These are phyloP conservation scores for Gryon sp. DNA, from an alignment of 1,140 invertebrate genomes.

Conservation along the genomic window DNA sequence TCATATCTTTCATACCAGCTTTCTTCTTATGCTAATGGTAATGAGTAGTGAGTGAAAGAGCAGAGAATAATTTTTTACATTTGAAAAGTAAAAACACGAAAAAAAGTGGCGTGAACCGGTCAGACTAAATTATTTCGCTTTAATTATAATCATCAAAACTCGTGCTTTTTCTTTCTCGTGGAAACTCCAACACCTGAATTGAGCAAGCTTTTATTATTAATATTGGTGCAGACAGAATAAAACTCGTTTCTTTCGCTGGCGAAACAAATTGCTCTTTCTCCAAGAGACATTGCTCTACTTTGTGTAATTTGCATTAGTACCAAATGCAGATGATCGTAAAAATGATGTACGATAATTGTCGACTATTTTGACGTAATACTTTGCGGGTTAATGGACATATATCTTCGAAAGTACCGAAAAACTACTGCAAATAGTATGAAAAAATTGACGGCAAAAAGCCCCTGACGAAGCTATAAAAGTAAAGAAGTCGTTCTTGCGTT, in stretches of 20 bases:
- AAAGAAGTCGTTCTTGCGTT: slow-evolving; percentile 15
- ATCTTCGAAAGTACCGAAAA: slow-evolving; percentile 29
- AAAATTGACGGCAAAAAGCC: slow-evolving; percentile 20
- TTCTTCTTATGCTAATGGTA: slow-evolving; percentile 25
- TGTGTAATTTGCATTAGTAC: slow-evolving; percentile 45
- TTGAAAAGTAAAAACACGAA: neutral
- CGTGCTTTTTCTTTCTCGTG: slow-evolving; percentile 34
- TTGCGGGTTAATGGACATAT: slow-evolving; percentile 36
- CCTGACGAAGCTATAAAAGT: slow-evolving; percentile 31
- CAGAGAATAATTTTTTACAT: slow-evolving; percentile 2
- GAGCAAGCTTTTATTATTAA: slow-evolving; percentile 28
- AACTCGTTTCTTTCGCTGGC: slow-evolving; percentile 22
- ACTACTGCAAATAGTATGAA: slow-evolving; percentile 18
- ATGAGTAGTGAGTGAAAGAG: slow-evolving; percentile 21
- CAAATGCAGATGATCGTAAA: slow-evolving; percentile 29
- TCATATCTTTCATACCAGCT: no score
- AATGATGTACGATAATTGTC: slow-evolving; percentile 55
- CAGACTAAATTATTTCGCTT: slow-evolving; percentile 37
- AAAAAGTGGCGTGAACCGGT: slow-evolving; percentile 23
- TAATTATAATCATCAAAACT: slow-evolving; percentile 11
- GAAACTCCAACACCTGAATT: slow-evolving; percentile 33
- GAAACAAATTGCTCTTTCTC: slow-evolving; percentile 50
- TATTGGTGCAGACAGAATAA: slow-evolving; percentile 12
- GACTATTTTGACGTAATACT: slow-evolving; percentile 45
- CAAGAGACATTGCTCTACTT: slow-evolving; percentile 49